phyloP scores from a whole-genome alignment of 2,113 vertebrate genomes.

The Cheirogaleus medius region DNA sequence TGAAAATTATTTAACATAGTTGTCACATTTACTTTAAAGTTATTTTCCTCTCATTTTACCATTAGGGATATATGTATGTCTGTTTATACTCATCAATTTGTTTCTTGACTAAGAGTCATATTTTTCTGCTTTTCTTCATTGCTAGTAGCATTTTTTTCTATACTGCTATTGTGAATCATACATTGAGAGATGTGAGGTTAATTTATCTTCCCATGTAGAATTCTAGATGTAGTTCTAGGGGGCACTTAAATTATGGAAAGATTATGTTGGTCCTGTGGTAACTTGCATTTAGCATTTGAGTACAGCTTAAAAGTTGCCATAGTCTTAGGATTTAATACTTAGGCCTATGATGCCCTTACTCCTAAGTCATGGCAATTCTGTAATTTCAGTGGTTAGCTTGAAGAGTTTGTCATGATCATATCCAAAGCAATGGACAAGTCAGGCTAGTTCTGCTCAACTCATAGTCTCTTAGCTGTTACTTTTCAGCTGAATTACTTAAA shows the following conservation, averaged over 20 bases:
- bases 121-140: not conserved
- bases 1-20: not conserved
- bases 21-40: not conserved
- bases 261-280: not conserved
- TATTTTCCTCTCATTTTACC: not conserved
- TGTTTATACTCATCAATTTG: not conserved
- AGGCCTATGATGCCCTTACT: not conserved
- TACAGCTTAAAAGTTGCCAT: not conserved
- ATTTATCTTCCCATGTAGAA: not conserved
- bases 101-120: not conserved
- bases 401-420: accelerated
- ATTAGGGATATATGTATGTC: not conserved
- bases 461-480: not conserved
- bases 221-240: not conserved
- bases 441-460: not conserved
- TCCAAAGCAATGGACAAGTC: not conserved
- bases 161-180: not conserved
- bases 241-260: not conserved
- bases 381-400: not conserved
- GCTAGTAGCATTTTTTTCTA: not conserved
- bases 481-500: not conserved
- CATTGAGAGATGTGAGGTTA: not conserved
- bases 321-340: not conserved
- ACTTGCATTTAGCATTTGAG: not conserved
- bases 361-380: not conserved